Percentiles rank a stretch among this genome's conserved stretches.
phyloP scores from a whole-genome alignment of 2,888 invertebrate species.

The Rhorus exstirpatorius region DNA sequence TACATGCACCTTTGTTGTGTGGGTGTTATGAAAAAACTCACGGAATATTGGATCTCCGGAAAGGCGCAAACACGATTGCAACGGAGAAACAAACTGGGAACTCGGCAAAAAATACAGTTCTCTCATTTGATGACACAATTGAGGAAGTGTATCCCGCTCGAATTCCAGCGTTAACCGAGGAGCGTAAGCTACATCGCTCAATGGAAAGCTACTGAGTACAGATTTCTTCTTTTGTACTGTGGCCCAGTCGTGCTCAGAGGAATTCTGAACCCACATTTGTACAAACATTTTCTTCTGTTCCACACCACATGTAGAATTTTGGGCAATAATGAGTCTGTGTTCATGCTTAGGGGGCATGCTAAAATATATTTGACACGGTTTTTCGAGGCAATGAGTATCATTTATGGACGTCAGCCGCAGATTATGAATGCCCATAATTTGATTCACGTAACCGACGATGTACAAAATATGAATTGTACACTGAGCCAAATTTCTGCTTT shows the following conservation, averaged over 20 bases:
- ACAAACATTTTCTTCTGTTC: constrained; percentile 60
- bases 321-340: no score
- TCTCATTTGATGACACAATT: neutral
- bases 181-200: neutral
- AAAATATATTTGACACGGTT: no score
- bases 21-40: no score
- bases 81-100: no score
- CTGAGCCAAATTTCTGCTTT: neutral
- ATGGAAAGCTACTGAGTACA: constrained; percentile 54
- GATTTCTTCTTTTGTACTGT: constrained; percentile 61
- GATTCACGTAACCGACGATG: constrained; percentile 69
- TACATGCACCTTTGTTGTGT: no score
- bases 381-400: no score
- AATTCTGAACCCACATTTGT: constrained; percentile 40
- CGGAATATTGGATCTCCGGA: no score
- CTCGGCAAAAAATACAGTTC: no score
- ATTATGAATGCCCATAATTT: neutral
- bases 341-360: no score
- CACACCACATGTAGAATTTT: constrained; percentile 32
- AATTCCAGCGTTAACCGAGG: constrained; percentile 12
- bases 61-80: no score
- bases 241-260: constrained; percentile 56
- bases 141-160: neutral
- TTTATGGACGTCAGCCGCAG: no score
- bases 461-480: constrained; percentile 33